Conservation (phyloP, 1,140 invertebrate genomes). For the Bombus superbus region DNA sequence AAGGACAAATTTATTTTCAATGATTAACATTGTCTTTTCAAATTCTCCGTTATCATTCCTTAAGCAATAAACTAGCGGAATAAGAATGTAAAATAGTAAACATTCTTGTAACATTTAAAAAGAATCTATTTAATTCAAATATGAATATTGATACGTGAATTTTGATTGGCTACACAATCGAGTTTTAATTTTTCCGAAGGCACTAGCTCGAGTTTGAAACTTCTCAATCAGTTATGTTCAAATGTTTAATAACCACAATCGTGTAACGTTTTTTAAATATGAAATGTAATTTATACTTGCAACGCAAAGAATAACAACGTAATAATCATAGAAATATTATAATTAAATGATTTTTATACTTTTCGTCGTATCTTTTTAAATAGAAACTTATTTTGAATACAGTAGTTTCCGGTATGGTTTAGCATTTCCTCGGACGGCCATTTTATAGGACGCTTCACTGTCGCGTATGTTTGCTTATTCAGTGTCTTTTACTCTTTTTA, state of each 20-base stretch:
- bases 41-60: not conserved
- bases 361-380: not conserved
- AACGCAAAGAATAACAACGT: not conserved
- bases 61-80: not conserved
- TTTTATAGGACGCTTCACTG: conserved; percentile 68
- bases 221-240: not conserved
- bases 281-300: not conserved
- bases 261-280: not conserved
- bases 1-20: not conserved
- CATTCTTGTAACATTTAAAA: too few species aligned
- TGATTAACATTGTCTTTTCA: not conserved
- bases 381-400: conserved; percentile 38
- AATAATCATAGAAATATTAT: not conserved
- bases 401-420: conserved; percentile 50
- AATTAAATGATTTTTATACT: not conserved
- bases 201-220: not conserved
- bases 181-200: not conserved
- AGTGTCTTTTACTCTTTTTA: conserved; percentile 48
- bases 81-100: not conserved
- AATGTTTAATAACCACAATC: not conserved
- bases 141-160: not conserved
- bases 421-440: conserved; percentile 58
- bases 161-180: conserved; percentile 16
- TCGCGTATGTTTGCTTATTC: conserved; percentile 52
- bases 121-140: not conserved